Evolutionary conservation across 2,113 vertebrate species (phyloP).

Genomic region (Zapornia atra): DNA sequence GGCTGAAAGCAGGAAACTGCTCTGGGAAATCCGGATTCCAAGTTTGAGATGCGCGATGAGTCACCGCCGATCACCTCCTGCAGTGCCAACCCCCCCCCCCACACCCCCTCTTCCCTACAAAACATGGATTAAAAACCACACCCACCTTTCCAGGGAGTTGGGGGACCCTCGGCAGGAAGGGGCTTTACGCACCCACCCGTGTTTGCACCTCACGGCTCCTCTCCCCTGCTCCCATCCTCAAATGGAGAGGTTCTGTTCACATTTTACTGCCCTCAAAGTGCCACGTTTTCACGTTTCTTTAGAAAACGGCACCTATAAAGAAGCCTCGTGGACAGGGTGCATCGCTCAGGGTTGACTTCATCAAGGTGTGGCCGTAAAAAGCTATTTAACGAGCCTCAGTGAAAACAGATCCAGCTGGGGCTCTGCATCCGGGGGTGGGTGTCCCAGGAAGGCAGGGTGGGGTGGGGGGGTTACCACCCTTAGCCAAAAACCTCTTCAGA

Average conservation of each 20-base stretch:
- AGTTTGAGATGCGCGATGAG: background rate
- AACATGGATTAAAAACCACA: background rate
- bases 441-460: background rate
- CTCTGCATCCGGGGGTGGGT: background rate
- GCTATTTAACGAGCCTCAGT: background rate
- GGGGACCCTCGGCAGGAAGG: background rate
- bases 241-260: background rate
- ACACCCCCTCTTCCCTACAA: background rate
- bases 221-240: background rate
- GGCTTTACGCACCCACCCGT: background rate
- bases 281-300: accelerated
- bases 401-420: background rate
- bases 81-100: background rate
- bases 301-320: background rate
- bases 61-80: background rate
- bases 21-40: background rate
- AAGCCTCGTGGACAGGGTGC: background rate
- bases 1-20: background rate
- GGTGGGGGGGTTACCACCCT: background rate
- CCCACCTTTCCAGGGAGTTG: accelerated
- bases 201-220: background rate
- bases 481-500: background rate
- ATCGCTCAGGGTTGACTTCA: background rate
- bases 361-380: conserved; percentile 26
- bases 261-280: background rate